Conservation (phyloP, 2,888 invertebrate species). For the Dryococelus australis region DNA sequence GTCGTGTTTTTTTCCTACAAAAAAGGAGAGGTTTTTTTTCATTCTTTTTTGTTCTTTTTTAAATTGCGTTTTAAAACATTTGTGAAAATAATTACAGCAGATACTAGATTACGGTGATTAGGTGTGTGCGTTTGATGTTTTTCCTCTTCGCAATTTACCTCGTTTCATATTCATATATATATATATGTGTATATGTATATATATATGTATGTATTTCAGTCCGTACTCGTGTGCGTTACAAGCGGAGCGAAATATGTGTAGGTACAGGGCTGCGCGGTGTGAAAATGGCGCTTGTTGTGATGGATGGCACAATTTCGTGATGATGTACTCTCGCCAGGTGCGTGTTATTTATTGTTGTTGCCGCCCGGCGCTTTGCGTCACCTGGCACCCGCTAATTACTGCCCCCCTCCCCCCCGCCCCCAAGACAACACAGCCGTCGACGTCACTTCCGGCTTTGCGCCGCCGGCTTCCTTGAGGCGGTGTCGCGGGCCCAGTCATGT, state of each 20-base stretch:
- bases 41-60: not conserved
- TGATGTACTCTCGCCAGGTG: not conserved
- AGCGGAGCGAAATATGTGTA: not conserved
- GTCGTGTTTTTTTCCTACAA: not conserved
- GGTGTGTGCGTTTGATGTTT: not conserved
- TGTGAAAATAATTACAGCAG: conserved; percentile 10
- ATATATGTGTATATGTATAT: too few relatives aligned
- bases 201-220: not conserved
- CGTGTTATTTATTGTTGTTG: not conserved
- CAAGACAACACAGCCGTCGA: not conserved
- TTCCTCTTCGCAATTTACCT: not conserved
- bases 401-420: not conserved
- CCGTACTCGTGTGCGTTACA: not conserved
- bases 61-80: conserved; percentile 2
- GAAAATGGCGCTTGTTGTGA: not conserved
- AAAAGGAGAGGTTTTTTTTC: not conserved
- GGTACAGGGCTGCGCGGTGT: not conserved
- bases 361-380: not conserved
- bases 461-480: too few relatives aligned
- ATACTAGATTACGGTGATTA: not conserved
- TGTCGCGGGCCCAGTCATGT: too few relatives aligned
- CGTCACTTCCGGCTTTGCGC: not conserved
- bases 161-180: not conserved
- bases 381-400: not conserved
- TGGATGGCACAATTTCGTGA: conserved; percentile 3